Base-by-base conservation (phyloP, 2,113 vertebrate species). In the Panthera tigris region DNA sequence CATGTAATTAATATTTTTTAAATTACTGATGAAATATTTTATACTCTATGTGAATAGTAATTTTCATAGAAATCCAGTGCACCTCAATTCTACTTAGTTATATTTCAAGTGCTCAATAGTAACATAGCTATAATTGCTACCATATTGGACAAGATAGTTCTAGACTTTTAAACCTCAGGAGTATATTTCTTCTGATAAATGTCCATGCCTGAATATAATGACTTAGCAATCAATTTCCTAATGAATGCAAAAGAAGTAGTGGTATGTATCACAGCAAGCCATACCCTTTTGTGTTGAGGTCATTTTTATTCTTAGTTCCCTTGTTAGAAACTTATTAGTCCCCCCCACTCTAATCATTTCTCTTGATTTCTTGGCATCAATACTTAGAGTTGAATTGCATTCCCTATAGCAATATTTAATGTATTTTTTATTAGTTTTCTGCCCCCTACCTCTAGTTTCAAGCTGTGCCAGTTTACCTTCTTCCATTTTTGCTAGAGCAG, bases 231-330 rank as follows among this genome's bases (percentile, higher is more conserved):
- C 85, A 76, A 93, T 78, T 69, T 78, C 39, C 27, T 78, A 69
- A 93, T 78, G 61, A 76, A 78, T 84, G 61, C 79, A 82, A 68
- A 89, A 84, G 66, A 57, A 83, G 48, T 78, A 87, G 21, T 87
- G 33, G 11, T 82, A 33, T 78, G 87, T 41, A 69, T 88, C 33
- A 89, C 19, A 81, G 73, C 27, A 91, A 74, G 39, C 50, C 31
- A 71, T 36, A 88, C 41, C 50, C 29, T 91, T 87, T 88, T 11
- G 13, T 71, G 33, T 69, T 95, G 61, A 79, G 27, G 50, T 87
- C 87, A 73, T 65, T 95, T 94, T 95, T 92, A 92, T 41, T 71
- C 27, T 76, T 91, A 29, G 15, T 84, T 82, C 50, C 45, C 41
- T 96, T 61, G 23, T 94, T 68, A 88, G 83, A 87, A 91, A 87